Percentiles rank a stretch among this genome's conserved stretches.
Evolutionary conservation across 2,888 invertebrate species (phyloP).

Genomic region (Magallana nippona): DNA sequence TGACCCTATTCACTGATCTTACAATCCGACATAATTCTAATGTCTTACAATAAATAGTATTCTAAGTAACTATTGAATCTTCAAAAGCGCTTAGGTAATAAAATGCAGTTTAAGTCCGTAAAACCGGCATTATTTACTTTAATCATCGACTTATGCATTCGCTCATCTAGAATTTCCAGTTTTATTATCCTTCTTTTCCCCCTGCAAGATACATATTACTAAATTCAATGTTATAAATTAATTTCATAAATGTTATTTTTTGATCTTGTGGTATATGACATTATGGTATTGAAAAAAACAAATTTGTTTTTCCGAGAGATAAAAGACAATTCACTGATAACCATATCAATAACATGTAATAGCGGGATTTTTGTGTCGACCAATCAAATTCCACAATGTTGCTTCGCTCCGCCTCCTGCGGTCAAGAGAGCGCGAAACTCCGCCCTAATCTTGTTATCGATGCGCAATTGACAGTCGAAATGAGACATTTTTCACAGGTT

Average conservation of each 20-base stretch:
- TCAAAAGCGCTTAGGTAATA: constrained; percentile 23
- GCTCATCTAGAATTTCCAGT: constrained; percentile 14
- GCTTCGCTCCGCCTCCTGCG: constrained; percentile 9
- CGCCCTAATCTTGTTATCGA: constrained; percentile 32
- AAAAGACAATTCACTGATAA: constrained; percentile 4
- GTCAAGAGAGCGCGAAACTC: background rate
- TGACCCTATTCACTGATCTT: constrained; percentile 5
- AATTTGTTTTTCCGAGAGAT: constrained; percentile 31
- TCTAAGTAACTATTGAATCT: constrained; percentile 5
- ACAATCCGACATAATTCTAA: constrained; percentile 2
- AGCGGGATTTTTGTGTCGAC: constrained; percentile 13
- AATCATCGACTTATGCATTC: constrained; percentile 13
- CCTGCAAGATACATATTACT: background rate
- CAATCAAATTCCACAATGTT: background rate
- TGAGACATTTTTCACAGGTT: constrained; percentile 41
- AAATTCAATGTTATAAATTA: constrained; percentile 25
- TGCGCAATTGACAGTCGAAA: constrained; percentile 34
- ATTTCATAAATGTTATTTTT: constrained; percentile 30
- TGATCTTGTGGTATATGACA: background rate
- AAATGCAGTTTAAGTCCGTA: constrained; percentile 15
- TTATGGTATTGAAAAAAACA: constrained; percentile 4
- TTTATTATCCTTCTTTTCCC: background rate
- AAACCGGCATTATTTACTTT: constrained; percentile 28
- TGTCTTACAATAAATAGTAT: constrained; percentile 5
- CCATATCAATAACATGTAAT: constrained; percentile 2